Conservation (phyloP, 2,113 vertebrate genomes). For the Scomber colias region DNA sequence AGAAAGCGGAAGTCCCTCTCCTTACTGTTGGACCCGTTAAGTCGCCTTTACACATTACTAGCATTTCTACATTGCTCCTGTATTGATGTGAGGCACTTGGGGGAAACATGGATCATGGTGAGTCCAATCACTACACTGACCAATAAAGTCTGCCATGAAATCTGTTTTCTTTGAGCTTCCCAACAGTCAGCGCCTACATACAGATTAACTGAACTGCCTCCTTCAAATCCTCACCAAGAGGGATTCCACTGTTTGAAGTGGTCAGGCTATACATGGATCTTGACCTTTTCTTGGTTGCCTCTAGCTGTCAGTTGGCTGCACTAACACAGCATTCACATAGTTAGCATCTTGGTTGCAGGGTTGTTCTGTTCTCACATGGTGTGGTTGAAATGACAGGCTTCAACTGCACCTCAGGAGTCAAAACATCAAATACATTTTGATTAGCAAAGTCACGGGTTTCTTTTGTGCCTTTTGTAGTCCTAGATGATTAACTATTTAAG, state of each 20-base stretch:
- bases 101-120: neutral
- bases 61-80: neutral
- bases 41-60: neutral
- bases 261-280: slow-evolving; percentile 53
- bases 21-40: neutral
- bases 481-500: too few species aligned
- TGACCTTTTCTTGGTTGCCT: slow-evolving; percentile 61
- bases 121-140: slow-evolving; percentile 23
- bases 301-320: slow-evolving; percentile 27
- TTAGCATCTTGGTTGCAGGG: neutral
- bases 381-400: slow-evolving; percentile 5
- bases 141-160: slow-evolving; percentile 30
- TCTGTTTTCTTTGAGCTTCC: slow-evolving; percentile 40
- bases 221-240: slow-evolving; percentile 59
- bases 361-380: neutral
- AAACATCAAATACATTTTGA: neutral
- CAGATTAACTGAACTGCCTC: slow-evolving; percentile 46
- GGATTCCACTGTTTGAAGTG: slow-evolving; percentile 65
- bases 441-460: neutral
- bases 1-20: too few species aligned
- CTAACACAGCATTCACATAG: slow-evolving; percentile 22
- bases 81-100: neutral
- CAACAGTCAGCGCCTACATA: slow-evolving; percentile 29
- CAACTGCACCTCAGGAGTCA: neutral
- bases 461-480: neutral